A percentile compares a stretch with the other conserved stretches of the same genome.
phyloP scores from a whole-genome alignment of 2,797 vertebrate species.

The Periparus ater region DNA sequence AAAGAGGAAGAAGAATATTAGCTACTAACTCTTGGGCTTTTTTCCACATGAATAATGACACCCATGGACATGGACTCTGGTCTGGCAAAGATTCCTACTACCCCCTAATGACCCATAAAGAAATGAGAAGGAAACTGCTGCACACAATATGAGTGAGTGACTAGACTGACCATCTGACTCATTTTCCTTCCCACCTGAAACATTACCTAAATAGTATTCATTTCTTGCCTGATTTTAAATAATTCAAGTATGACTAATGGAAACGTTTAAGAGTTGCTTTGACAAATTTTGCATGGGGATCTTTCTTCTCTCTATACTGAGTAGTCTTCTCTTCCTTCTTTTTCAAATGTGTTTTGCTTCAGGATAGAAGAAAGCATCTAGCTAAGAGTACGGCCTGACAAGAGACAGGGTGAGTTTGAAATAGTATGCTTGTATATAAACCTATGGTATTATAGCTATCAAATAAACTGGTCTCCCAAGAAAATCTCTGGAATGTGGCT shows the following conservation, averaged over 20 bases:
- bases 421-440: background rate
- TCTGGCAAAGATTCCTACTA: background rate
- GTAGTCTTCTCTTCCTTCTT: background rate
- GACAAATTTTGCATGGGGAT: background rate
- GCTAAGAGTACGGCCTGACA: background rate
- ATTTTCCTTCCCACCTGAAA: background rate
- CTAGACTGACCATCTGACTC: background rate
- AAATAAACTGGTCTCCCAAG: background rate
- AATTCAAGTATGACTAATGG: background rate
- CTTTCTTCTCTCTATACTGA: background rate
- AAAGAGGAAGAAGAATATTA: background rate
- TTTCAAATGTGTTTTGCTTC: background rate
- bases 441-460: background rate
- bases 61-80: accelerated
- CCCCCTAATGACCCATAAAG: background rate
- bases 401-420: background rate
- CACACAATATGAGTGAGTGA: background rate
- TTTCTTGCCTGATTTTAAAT: background rate
- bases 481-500: background rate
- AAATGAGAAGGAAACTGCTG: background rate
- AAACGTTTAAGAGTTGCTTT: background rate
- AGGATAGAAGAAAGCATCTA: background rate
- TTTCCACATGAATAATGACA: background rate
- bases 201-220: background rate
- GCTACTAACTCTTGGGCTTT: background rate